phyloP scores from a whole-genome alignment of 2,797 vertebrate genomes.

The Darevskia mixta region DNA sequence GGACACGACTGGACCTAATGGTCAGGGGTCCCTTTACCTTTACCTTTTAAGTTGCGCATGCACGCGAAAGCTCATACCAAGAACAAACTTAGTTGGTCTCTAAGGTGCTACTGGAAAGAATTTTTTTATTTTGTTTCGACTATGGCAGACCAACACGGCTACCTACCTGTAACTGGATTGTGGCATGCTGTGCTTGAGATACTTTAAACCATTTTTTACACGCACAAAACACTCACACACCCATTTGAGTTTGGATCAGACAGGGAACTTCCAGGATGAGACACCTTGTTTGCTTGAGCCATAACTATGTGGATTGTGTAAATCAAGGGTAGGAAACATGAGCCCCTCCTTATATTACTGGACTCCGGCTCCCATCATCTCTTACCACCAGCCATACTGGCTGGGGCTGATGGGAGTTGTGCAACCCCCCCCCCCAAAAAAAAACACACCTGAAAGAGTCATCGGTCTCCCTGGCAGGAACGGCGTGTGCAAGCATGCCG shows the following conservation, averaged over 20 bases:
- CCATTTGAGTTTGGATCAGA: neutral
- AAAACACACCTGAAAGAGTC: neutral
- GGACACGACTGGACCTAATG: too few relatives aligned
- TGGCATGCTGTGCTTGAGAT: neutral
- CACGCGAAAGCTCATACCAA: too few relatives aligned
- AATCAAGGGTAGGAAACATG: neutral
- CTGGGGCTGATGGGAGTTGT: too few relatives aligned
- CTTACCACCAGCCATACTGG: too few relatives aligned
- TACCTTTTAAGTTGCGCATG: too few relatives aligned
- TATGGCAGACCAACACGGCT: too few relatives aligned
- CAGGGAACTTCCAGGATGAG: neutral
- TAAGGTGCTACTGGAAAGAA: too few relatives aligned
- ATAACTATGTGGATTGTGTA: neutral
- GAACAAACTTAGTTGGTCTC: too few relatives aligned
- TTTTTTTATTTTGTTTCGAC: too few relatives aligned
- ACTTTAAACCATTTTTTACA: neutral
- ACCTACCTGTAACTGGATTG: neutral
- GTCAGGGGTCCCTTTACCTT: too few relatives aligned
- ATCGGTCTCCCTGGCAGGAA: neutral
- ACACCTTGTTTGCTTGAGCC: neutral
- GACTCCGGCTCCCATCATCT: neutral
- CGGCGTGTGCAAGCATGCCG: neutral
- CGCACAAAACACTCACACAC: too few relatives aligned
- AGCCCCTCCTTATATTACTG: neutral
- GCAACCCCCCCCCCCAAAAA: too few relatives aligned